Base-by-base conservation (phyloP, 2,888 invertebrate species). In the Xestia c-nigrum region DNA sequence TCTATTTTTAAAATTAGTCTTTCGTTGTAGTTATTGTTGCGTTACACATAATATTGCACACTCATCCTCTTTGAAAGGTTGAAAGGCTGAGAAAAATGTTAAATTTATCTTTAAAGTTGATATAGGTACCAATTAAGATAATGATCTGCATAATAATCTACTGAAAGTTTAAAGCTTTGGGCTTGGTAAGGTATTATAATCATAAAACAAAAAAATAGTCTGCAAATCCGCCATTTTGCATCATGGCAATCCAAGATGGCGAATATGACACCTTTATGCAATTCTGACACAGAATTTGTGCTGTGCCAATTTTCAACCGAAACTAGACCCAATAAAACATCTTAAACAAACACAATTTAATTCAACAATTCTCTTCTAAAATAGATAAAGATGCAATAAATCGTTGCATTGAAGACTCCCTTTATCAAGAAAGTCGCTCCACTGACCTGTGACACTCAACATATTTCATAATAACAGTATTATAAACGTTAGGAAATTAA, bases 401-500 rank as follows among this genome's bases (percentile, higher is more conserved):
- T 86, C 85, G 80, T 80, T 78, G 80, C 84, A 83, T 79, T 87
- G 76, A 82, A 74, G 81, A 80, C 69, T 69, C 66, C 43, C 21
- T 84, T 87, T 90, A 90, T 90, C 90, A 88, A 88, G 91, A 91
- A 91, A 91, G 91, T 87, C 83, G 91, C 21, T 84, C 91, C 47
- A 90, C 14, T 91, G 84, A 90, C 88, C 86, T 80, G 24, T 80
- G 88, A 73, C 87, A 71, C 78, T 72, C 40, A 75, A 57, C 76
- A 81, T 89, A 90, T 90, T 90, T 91, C 90, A 90, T 84, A 90
- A 90, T 80, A 72, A 78, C 73, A 81, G 81, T 74, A 57, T 38
- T 74, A 66, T 67, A 64, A 73, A 71, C 73, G 47, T 85, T 85
- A 66, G 69, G 85, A 73, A 81, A 84, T 81, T 78, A 84, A 85